Base-by-base conservation (phyloP, 2,888 invertebrate species). In the Mesopsocus fuscifrons region DNA sequence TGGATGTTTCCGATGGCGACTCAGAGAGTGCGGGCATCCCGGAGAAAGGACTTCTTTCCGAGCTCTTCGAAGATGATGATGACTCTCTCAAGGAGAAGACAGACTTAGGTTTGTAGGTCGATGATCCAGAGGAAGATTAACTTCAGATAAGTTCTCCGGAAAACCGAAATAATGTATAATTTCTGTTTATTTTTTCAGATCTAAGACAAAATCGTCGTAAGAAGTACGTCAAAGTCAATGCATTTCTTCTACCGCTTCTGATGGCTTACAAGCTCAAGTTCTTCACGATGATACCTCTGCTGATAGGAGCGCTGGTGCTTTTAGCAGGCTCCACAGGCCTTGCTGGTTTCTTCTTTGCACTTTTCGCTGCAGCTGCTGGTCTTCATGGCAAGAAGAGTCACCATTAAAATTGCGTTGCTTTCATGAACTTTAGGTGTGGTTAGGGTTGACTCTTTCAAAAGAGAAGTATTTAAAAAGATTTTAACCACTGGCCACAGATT, bases 261-360 rank as follows among this genome's bases (percentile, higher is more conserved):
- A 55, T 85, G 52, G 84, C 85, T 1, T 85, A 85, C 60, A 85
- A 85, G 59, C 60, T 87, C 55, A 85, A 85, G 58, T 83, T 51
- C 58, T 71, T 84, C 51, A 74, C 80, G 2, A 57, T 85, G 43
- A 70, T 85, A 31, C 85, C 85, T 1, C 67, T 82, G 0, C 59
- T 85, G 57, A 68, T 84, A 49, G 77, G 80, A 4, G 69, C 68
- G 3, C 59, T 84, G 17, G 63, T 82, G 2, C 61, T 87, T 6
- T 59, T 87, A 41, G 74, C 79, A 3, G 81, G 80, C 46, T 76
- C 82, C 1, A 81, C 84, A 1, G 80, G 82, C 15, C 58, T 85
- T 45, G 85, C 83, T 16, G 85, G 85, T 49, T 85, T 87, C 63
- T 87, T 87, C 67, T 87, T 85, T 57, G 83, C 85, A 1, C 62